Conservation (phyloP, 2,888 invertebrate genomes). For the Agapostemon virescens region DNA sequence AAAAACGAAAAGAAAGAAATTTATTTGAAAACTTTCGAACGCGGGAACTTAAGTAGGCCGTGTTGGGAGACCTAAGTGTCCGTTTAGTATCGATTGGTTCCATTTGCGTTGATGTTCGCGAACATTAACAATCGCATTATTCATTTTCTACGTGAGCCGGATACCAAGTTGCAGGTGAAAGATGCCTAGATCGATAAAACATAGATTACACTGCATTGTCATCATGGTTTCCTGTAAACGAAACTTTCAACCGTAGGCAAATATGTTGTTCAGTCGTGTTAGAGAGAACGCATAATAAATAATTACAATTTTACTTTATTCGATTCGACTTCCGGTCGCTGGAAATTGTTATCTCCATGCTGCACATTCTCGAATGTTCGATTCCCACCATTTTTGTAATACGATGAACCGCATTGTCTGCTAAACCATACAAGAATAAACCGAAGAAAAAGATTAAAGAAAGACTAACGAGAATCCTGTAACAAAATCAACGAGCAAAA, state of each 20-base stretch:
- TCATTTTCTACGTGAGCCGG: not conserved
- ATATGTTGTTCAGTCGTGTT: not conserved
- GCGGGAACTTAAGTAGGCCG: not conserved
- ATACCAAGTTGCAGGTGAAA: not conserved
- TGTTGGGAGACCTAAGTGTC: not conserved
- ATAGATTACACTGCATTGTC: not conserved
- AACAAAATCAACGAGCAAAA: no score
- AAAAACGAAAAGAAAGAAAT: not conserved
- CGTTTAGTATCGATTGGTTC: not conserved
- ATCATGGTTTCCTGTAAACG: not conserved
- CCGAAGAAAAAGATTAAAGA: no score
- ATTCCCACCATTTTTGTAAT: no score
- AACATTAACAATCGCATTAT: not conserved
- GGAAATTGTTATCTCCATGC: no score
- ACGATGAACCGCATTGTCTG: not conserved
- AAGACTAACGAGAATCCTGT: no score
- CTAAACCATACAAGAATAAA: not conserved
- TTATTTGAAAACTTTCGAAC: not conserved
- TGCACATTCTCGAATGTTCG: no score
- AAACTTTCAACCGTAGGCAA: not conserved
- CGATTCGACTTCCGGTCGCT: no score
- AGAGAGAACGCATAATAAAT: not conserved
- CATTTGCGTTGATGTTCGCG: constrained; percentile 2
- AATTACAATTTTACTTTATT: not conserved
- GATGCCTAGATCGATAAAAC: constrained; percentile 8